These are phyloP conservation scores for Thymelicus acteon DNA, from an alignment of 2,888 invertebrate species.

Conservation along the genomic window DNA sequence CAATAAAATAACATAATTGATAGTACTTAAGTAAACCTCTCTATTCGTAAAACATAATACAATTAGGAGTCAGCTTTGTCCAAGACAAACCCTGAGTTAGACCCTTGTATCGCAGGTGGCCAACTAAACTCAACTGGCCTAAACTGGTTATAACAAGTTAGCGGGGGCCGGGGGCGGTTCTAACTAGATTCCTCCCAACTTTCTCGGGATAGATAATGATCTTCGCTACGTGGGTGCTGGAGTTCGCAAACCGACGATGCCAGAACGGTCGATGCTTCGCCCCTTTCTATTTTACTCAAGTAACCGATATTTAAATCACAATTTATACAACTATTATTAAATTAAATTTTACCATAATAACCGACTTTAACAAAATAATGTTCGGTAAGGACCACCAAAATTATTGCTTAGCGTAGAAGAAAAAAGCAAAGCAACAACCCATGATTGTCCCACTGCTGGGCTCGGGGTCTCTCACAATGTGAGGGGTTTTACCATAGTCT, in stretches of 20 bases:
- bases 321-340: no score
- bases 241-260: constrained; percentile 48
- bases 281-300: constrained; percentile 38
- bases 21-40: no score
- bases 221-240: constrained; percentile 78
- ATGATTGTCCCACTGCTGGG: no score
- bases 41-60: constrained; percentile 34
- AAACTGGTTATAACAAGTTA: constrained; percentile 83
- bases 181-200: constrained; percentile 82
- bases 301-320: no score
- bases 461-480: no score
- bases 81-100: constrained; percentile 68
- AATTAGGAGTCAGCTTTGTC: constrained; percentile 46
- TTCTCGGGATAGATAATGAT: constrained; percentile 82
- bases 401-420: no score
- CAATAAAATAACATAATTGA: not conserved
- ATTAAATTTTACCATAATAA: no score
- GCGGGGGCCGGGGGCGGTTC: constrained; percentile 55
- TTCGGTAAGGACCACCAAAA: no score
- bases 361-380: no score
- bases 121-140: constrained; percentile 76
- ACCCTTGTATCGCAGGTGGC: constrained; percentile 75
- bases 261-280: constrained; percentile 53
- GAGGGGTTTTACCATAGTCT: no score
- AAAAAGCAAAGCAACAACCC: no score